Base-by-base conservation (phyloP, 2,888 invertebrate species). In the Trisateles emortualis region DNA sequence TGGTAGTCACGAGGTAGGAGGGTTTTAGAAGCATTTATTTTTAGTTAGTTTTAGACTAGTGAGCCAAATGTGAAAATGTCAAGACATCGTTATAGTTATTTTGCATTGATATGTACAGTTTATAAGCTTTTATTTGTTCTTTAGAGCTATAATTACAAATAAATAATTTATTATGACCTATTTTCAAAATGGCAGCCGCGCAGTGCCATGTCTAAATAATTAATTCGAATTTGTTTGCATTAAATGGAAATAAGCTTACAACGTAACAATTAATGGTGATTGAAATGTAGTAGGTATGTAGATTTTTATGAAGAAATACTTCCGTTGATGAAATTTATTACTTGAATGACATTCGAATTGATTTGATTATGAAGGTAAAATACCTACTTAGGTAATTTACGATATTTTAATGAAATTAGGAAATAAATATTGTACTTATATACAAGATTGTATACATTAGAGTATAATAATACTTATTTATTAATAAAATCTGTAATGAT, bases 21-120 rank as follows among this genome's bases (percentile, higher is more conserved):
- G 49, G 46, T 53, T 53, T 63, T 54, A 62, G 62, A 40, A 58
- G 54, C 54, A 49, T 57, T 72, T 74, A 74, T 72, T 74, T 74
- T 68, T 74, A 72, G 64, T 72, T 69, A 64, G 53, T 59, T 64
- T 63, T 73, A 64, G 71, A 57, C 61, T 55, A 62, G 59, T 56
- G 59, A 70, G 74, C 74, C 67, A 73, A 74, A 68, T 56, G 56
- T 59, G 62, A 72, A 74, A 74, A 72, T 74, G 74, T 72, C 73
- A 74, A n/a, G 47, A 32, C 43, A 59, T 61, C 57, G 32, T 16
- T 51, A 29, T 60, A 52, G 64, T 68, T 63, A 63, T 67, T 71
- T 74, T 74, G 64, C 64, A 71, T 68, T 64, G 51, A 68, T 66
- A 60, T 54, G 40, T 47, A 22, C 38, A 41, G 33, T 55, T 58